phyloP scores from a whole-genome alignment of 2,888 invertebrate genomes.

The Drosophila algonquin region DNA sequence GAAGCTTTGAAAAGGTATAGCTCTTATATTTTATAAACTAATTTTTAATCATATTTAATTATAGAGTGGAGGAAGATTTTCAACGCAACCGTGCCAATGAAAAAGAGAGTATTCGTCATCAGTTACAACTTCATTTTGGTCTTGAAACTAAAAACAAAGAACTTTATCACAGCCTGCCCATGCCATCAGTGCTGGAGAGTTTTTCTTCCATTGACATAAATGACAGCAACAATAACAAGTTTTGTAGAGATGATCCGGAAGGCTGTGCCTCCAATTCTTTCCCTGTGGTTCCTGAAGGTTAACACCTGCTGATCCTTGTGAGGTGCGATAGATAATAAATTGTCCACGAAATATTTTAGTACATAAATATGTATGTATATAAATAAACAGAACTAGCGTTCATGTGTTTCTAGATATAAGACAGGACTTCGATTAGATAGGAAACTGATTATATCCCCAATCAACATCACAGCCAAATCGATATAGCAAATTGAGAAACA shows the following conservation, averaged over 20 bases:
- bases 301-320: neutral
- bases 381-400: neutral
- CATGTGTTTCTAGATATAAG: neutral
- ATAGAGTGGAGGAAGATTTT: constrained; percentile 92
- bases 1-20: constrained; percentile 90
- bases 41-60: constrained; percentile 7
- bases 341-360: neutral
- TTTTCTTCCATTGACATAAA: constrained; percentile 41
- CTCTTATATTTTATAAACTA: neutral
- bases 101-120: constrained; percentile 90
- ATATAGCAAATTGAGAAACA: too few species aligned
- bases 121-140: constrained; percentile 86
- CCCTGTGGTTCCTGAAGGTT: constrained; percentile 33
- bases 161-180: constrained; percentile 86
- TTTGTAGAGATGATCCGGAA: constrained; percentile 88
- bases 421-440: neutral
- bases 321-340: constrained; percentile 2
- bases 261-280: constrained; percentile 86
- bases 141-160: constrained; percentile 84
- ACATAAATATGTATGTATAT: neutral
- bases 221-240: constrained; percentile 53
- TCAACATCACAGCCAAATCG: too few species aligned
- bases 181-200: constrained; percentile 38
- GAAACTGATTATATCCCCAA: too few species aligned
- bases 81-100: constrained; percentile 92